Conservation (phyloP, 2,797 vertebrate genomes). For the Cynodonichthys magdalenae region DNA sequence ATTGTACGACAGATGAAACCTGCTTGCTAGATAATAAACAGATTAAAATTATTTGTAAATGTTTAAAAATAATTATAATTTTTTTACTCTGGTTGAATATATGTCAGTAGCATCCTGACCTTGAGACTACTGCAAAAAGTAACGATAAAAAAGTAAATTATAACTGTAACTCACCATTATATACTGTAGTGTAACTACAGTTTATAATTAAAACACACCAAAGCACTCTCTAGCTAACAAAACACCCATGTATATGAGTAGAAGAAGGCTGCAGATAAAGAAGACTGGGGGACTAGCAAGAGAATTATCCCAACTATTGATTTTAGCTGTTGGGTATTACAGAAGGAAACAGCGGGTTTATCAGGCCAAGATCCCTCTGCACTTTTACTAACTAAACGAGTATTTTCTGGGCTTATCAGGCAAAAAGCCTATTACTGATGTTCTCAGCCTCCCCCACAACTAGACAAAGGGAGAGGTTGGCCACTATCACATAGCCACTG, state of each 20-base stretch:
- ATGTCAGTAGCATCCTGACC: conserved; percentile 1
- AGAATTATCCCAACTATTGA: conserved; percentile 97
- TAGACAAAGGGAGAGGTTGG: conserved; percentile 65
- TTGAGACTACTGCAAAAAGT: not conserved
- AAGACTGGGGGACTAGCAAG: conserved; percentile 85
- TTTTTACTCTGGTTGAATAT: conserved; percentile 4
- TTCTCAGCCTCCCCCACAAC: conserved; percentile 74
- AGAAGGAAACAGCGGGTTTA: conserved; percentile 92
- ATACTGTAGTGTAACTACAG: conserved; percentile 35
- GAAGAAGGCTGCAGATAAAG: conserved; percentile 79
- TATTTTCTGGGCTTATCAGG: conserved; percentile 94
- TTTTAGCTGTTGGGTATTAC: conserved; percentile 97
- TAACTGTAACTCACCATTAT: conserved; percentile 28
- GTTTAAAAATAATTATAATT: too few species aligned
- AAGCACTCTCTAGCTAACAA: conserved; percentile 48
- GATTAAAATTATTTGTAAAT: not conserved
- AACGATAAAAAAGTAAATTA: conserved; percentile 18
- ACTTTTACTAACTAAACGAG: conserved; percentile 93
- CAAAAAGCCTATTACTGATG: conserved; percentile 87
- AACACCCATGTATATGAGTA: conserved; percentile 70
- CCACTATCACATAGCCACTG: conserved; percentile 58
- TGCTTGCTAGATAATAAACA: conserved; percentile 1
- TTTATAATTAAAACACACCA: conserved; percentile 39
- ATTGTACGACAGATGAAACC: conserved; percentile 22
- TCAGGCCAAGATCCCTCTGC: conserved; percentile 91